A percentile compares a stretch with the other conserved stretches of the same genome.
phyloP scores from a whole-genome alignment of 2,888 invertebrate genomes.

The Theretra japonica region DNA sequence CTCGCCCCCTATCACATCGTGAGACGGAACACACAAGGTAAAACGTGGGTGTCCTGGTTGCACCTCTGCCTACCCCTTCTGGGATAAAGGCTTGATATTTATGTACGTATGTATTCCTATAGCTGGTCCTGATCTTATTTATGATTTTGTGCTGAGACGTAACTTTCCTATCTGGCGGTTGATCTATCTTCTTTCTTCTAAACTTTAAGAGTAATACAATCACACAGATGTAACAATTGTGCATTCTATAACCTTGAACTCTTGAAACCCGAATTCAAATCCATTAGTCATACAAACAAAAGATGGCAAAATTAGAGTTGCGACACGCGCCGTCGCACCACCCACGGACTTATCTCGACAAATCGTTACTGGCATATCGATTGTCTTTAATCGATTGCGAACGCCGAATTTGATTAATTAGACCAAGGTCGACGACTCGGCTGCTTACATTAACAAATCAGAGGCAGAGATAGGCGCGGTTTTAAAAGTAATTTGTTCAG shows the following conservation, averaged over 20 bases:
- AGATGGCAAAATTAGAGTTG: slow-evolving; percentile 27
- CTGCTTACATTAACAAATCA: slow-evolving; percentile 27
- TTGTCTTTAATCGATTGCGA: slow-evolving; percentile 34
- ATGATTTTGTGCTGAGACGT: no score
- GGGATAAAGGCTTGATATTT: no score
- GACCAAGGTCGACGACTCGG: slow-evolving; percentile 28
- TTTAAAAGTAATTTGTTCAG: slow-evolving; percentile 4
- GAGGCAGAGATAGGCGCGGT: slow-evolving; percentile 18
- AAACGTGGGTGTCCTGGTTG: no score
- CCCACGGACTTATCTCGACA: slow-evolving; percentile 19
- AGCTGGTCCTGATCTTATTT: no score
- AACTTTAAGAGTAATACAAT: no score
- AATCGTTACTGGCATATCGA: slow-evolving; percentile 36
- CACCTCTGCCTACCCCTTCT: no score
- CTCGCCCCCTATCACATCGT: no score
- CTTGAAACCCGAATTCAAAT: background rate
- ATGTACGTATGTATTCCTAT: no score
- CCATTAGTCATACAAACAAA: slow-evolving; percentile 26
- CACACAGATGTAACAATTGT: background rate
- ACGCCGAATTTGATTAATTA: slow-evolving; percentile 29
- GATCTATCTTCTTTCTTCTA: no score
- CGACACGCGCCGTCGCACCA: slow-evolving; percentile 36
- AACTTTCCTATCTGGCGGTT: no score
- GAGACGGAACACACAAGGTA: no score
- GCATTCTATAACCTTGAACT: slow-evolving; percentile 14